phyloP scores from a whole-genome alignment of 1,140 invertebrate genomes.

The Achroia grisella region DNA sequence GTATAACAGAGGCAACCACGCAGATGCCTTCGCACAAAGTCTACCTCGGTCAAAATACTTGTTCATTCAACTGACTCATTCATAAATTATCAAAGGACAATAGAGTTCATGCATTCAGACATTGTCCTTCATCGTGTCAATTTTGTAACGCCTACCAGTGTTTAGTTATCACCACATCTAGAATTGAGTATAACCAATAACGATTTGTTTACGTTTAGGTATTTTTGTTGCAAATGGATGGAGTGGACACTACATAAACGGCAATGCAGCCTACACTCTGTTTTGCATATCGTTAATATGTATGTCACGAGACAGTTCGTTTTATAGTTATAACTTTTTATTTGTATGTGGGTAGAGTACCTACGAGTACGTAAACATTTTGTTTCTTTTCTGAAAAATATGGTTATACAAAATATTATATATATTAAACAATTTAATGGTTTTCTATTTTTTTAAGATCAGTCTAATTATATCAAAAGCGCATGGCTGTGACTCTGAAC shows the following conservation, averaged over 20 bases:
- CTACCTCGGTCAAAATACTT: no score
- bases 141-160: conserved; percentile 23
- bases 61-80: background rate
- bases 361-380: no score
- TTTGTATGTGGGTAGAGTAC: no score
- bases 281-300: conserved; percentile 11
- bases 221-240: conserved; percentile 15
- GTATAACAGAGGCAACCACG: no score
- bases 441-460: no score
- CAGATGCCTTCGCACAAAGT: no score
- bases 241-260: background rate
- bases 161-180: conserved; percentile 20
- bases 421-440: no score
- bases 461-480: no score
- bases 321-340: background rate
- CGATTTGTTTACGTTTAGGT: conserved; percentile 33
- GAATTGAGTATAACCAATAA: conserved; percentile 23
- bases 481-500: no score
- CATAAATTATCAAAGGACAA: background rate
- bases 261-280: conserved; percentile 5
- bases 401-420: no score
- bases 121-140: conserved; percentile 19
- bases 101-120: background rate
- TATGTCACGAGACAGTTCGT: conserved; percentile 10
- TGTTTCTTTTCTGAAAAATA: no score